Base-by-base conservation (phyloP, 2,797 vertebrate genomes). In the Champsocephalus esox region DNA sequence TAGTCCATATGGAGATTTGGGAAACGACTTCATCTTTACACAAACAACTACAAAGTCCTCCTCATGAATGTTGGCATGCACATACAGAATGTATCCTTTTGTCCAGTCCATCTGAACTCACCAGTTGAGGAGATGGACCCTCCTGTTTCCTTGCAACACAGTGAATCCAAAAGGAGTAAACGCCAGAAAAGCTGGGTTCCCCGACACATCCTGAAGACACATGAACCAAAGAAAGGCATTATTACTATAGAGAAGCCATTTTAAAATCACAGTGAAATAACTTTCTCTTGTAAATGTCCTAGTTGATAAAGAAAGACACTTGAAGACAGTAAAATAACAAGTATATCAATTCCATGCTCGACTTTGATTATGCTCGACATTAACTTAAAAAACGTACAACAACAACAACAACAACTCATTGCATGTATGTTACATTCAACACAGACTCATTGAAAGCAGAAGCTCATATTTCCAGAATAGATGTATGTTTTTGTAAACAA, bases 81-180 rank as follows among this genome's bases (percentile, higher is more conserved):
- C 28, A 24, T 34, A 13, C 38, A 51, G 11, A 46, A 16, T 45
- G 5, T 16, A n/a, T 7, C 13, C 12, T 45, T 2, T 5, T 24
- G 12, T 50, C 5, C 12, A 44, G 4, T 58, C 73, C 1, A 32
- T 76, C 24, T 71, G 14, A 11, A 63, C 96, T 97, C 92, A 99
- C 98, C 98, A 99, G 85, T 97, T 99, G 85, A 99, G 98, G 89
- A 99, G 97, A 90, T 99, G 98, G 45, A 99, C 93, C 60, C 97
- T 96, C 87, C 97, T 97, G 94, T 99, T 99, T 61, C 98, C 98
- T 93, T 99, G 98, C 80, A 99, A 93, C 75, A 99, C 98, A 17
- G 98, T 97, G 82, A 99, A 99, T 34, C 98, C 98, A 13, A 97
- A 99, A 9, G 98, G 98, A 4, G 98, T 99, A 92, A 99, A 99